A percentile compares a stretch with the other conserved stretches of the same genome.
Conservation (phyloP, 1,140 invertebrate species). For the Gyrodactylus salaris region DNA sequence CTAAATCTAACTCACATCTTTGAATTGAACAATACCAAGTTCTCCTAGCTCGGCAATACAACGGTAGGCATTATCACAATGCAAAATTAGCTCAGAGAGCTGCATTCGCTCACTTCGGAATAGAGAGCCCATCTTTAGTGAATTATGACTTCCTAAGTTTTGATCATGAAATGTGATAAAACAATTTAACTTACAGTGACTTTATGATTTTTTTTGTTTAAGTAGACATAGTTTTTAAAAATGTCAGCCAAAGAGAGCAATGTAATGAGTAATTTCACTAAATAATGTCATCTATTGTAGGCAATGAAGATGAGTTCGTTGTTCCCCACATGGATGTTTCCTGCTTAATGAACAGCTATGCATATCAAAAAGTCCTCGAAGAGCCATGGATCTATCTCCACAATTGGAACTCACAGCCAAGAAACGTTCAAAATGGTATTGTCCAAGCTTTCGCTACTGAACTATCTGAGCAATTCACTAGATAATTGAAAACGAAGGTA, state of each 20-base stretch:
- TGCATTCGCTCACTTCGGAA: conserved; percentile 24
- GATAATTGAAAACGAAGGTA: too few species aligned
- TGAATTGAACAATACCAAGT: conserved; percentile 20
- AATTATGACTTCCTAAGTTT: background rate
- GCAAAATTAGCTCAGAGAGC: conserved; percentile 21
- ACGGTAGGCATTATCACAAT: conserved; percentile 18
- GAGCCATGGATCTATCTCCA: background rate
- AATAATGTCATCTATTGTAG: background rate
- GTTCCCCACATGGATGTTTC: background rate
- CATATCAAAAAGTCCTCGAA: background rate
- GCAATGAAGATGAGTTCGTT: background rate
- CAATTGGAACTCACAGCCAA: background rate
- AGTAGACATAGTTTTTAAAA: too few species aligned
- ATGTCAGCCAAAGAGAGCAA: background rate
- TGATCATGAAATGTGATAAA: too few species aligned
- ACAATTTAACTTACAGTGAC: too few species aligned
- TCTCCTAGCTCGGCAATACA: conserved; percentile 21
- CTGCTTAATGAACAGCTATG: background rate
- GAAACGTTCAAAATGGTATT: background rate
- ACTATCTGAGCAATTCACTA: background rate
- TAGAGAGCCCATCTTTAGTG: conserved; percentile 18
- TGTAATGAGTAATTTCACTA: background rate
- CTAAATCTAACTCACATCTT: conserved; percentile 16
- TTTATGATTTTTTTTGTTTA: too few species aligned
- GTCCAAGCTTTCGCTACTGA: background rate